phyloP scores from a whole-genome alignment of 2,888 invertebrate genomes.

The Hirtodrosophila duncani region DNA sequence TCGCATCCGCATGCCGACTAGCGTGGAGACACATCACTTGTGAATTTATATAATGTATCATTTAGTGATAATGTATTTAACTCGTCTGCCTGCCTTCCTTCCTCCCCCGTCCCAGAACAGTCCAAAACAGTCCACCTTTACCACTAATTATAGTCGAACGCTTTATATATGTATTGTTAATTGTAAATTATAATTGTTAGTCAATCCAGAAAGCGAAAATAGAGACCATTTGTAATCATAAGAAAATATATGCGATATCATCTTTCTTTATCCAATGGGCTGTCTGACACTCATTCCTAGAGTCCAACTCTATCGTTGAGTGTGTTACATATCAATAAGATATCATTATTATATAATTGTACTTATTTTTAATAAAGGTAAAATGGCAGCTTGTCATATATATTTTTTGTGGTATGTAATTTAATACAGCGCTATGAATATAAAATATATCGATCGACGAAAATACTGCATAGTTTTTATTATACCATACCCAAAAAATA shows the following conservation, averaged over 20 bases:
- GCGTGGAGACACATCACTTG: slow-evolving; percentile 10
- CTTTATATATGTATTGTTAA: too few species aligned
- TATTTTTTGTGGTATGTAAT: slow-evolving; percentile 26
- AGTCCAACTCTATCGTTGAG: slow-evolving; percentile 10
- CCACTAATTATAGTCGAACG: slow-evolving; percentile 58
- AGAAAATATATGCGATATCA: slow-evolving; percentile 50
- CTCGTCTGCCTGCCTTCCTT: slow-evolving; percentile 4
- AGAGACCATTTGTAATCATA: slow-evolving; percentile 46
- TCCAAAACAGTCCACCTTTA: background rate
- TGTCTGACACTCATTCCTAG: too few species aligned
- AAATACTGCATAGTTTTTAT: too few species aligned
- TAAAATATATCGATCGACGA: too few species aligned
- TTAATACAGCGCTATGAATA: too few species aligned
- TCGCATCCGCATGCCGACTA: slow-evolving; percentile 66
- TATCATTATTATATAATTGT: slow-evolving; percentile 15
- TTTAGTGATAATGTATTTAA: slow-evolving; percentile 51
- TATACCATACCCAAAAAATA: too few species aligned
- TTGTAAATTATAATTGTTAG: slow-evolving; percentile 67
- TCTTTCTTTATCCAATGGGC: slow-evolving; percentile 49
- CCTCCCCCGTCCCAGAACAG: background rate
- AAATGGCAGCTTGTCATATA: slow-evolving; percentile 29
- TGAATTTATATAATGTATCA: slow-evolving; percentile 29
- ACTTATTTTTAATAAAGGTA: slow-evolving; percentile 42
- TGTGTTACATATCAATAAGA: slow-evolving; percentile 1
- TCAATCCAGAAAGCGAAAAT: slow-evolving; percentile 43